Conservation (phyloP, 2,797 vertebrate genomes). For the Podargus strigoides region DNA sequence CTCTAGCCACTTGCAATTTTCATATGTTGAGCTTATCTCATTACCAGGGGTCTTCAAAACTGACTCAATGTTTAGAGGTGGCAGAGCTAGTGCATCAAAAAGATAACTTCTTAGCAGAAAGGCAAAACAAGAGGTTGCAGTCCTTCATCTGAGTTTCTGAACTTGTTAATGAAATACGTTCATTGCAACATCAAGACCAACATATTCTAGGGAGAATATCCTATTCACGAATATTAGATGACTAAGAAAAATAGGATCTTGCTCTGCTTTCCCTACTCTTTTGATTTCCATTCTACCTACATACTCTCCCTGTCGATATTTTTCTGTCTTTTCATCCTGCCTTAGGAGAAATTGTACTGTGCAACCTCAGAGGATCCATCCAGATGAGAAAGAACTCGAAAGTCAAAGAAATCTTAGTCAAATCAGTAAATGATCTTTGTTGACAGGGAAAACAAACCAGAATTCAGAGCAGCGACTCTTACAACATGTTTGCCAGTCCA, state of each 20-base stretch:
- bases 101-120: not conserved
- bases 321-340: not conserved
- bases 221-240: not conserved
- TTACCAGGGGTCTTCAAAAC: not conserved
- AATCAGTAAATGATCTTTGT: not conserved
- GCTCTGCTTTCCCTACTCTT: not conserved
- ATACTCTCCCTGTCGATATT: rapidly evolving
- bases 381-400: not conserved
- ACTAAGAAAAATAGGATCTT: not conserved
- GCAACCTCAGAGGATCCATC: not conserved
- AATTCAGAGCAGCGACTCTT: not conserved
- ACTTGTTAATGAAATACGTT: not conserved
- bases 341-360: not conserved
- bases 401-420: not conserved
- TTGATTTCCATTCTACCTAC: not conserved
- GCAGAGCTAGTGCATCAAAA: not conserved
- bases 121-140: not conserved
- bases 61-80: not conserved
- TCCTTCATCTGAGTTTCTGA: not conserved
- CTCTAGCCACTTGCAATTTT: not conserved
- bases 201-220: not conserved
- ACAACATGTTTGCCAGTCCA: not conserved
- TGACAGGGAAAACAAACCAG: not conserved
- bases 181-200: not conserved
- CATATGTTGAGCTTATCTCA: not conserved